Base-by-base conservation (phyloP, 1,140 invertebrate genomes). In the Lepidurus couesii region DNA sequence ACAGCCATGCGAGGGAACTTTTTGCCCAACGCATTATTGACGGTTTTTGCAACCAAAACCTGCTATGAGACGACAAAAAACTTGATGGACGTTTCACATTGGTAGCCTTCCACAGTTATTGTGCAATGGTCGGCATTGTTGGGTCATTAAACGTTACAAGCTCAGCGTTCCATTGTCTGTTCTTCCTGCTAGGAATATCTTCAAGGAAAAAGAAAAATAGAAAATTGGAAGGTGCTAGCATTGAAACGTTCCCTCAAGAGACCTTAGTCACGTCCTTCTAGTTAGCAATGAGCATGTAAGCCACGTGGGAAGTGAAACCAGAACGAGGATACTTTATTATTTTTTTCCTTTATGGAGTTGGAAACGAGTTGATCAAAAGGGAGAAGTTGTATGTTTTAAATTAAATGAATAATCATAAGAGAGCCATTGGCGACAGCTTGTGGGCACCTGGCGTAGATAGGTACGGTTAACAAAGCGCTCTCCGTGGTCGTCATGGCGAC, bases 201-300 rank as follows among this genome's bases (percentile, higher is more conserved):
- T 34, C 34, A 34, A 65, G 53, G 21, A 65, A 21, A 10, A 4
- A 53, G 10, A 65, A 7, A 65, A 21, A 65, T 16, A n/a, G 21
- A 21, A 21, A 21, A 65, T 65, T 65, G n/a, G 1, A 47, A 47
- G 13, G 53, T 65, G 13, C 53, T 21, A 65, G 53, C 16, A 65
- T 21, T 65, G 53, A 65, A 65, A 65, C 6, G 53, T 65, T 13
- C 53, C 34, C 34, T 65, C 53, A 7, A 21, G 53, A 21, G n/a
- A 65, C 53, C 53, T 65, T 13, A 65, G 53, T 65, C 53, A 65
- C 53, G 53, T 65, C 53, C 53, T 21, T 65, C 53, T 21, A 65
- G 16, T 21, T 65, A 65, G 21, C 16, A 13, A 65, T n/a, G 16
- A 65, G 53, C 53, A 9, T 65, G 9, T 21, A 65, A 65, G 53